Evolutionary conservation across 2,797 vertebrate genomes (phyloP), one percentile per base, ranked within the genome.

Genomic region (Erpetoichthys calabaricus): DNA sequence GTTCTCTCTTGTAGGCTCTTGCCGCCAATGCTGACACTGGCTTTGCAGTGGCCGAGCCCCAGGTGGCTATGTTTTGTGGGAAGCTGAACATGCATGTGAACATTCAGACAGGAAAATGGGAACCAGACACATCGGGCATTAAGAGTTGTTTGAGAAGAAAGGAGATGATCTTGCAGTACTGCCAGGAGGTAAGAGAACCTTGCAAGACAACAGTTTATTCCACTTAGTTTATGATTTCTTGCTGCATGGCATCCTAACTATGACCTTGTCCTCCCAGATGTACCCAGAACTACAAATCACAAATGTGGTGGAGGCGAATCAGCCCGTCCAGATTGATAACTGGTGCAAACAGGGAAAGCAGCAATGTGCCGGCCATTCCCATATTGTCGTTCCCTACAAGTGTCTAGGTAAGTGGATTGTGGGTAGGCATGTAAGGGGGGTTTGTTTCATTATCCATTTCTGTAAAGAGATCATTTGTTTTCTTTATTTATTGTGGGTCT

Each of bases 71-170:
- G 94, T 94, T 95, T 74, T 99, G 96, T 10, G 94, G 91, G 42
- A 97, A 92, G 70, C 84, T 97, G 61, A 99, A 95, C 74, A 98
- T 99, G 96, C 94, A 98, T 1, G 80, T 98, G 67, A 95, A 98
- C 71, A 90, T 96, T 67, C 92, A 97, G 78, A 99, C 90, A 3
- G 94, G 94, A 60, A 91, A 91, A 71, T 99, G 96, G 96, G 94
- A 97, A 47, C 86, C 92, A 0, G 94, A 99, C 74, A 84, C 93
- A 41, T 83, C 90, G 0, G 90, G 91, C 60, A 89, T 84, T 57
- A 86, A 91, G 77, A 90, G 82, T 79, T 99, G 96, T 66, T 73
- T 91, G 53, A 84, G 77, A 70, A 91, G 76, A 69, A 94, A 96
- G 70, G 91, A 96, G 60, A 88, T 85, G 2, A 82, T 98, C 66